Conservation (phyloP, 1,140 invertebrate genomes). For the Drosophila virilis region DNA sequence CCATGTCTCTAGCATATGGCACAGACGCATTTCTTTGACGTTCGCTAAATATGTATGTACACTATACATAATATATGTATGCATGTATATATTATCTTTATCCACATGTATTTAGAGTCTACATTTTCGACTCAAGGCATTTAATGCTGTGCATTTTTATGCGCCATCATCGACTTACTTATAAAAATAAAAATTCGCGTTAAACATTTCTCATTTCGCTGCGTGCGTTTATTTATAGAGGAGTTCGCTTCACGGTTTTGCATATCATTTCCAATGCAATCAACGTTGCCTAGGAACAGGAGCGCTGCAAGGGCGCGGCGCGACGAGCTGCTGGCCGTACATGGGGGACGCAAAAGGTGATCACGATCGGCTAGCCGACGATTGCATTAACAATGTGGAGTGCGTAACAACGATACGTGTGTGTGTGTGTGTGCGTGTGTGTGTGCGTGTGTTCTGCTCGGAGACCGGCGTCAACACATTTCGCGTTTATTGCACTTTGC, state of each 20-base stretch:
- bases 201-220: conserved; percentile 58
- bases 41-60: conserved; percentile 4
- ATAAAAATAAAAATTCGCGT: conserved; percentile 64
- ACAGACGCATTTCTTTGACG: conserved; percentile 31
- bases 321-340: background rate
- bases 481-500: conserved; percentile 61
- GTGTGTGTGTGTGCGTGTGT: background rate
- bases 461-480: conserved; percentile 51
- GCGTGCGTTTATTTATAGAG: conserved; percentile 72
- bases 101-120: conserved; percentile 38
- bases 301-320: background rate
- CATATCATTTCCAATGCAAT: conserved; percentile 79
- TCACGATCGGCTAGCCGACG: conserved; percentile 19
- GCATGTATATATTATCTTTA: conserved; percentile 21
- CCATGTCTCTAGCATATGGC: conserved; percentile 30
- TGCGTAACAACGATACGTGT: conserved; percentile 17
- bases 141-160: conserved; percentile 68
- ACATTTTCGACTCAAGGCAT: conserved; percentile 40
- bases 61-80: conserved; percentile 13
- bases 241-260: conserved; percentile 47
- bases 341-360: conserved; percentile 27
- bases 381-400: background rate
- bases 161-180: conserved; percentile 57
- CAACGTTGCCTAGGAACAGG: background rate
- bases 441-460: background rate